Conservation (phyloP, 2,113 vertebrate genomes). For the Nipponia nippon region DNA sequence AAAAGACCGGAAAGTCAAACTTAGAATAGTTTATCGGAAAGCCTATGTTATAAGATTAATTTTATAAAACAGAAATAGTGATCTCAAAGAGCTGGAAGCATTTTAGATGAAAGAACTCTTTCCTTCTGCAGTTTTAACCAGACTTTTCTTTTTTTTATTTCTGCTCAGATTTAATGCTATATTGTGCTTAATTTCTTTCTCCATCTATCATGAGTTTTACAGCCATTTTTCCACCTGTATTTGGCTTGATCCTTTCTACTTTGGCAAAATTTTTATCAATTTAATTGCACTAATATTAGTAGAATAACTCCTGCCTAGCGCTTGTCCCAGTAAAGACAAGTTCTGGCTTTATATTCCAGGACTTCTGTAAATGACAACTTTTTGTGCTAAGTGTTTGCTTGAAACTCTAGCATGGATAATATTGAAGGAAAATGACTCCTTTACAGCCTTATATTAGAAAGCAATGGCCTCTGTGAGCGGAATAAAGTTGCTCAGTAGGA, state of each 20-base stretch:
- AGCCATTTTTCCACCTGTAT: not conserved
- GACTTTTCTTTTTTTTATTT: not conserved
- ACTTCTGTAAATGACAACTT: not conserved
- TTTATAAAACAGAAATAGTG: constrained; percentile 27
- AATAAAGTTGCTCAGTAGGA: constrained; percentile 3
- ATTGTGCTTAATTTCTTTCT: not conserved
- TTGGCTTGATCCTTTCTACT: not conserved
- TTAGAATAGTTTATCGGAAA: not conserved
- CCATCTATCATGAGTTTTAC: not conserved
- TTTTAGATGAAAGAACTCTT: not conserved
- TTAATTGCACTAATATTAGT: not conserved
- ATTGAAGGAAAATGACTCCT: not conserved
- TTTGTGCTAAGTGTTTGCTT: not conserved
- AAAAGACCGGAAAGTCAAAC: not conserved
- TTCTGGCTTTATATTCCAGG: not conserved
- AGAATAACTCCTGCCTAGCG: not conserved
- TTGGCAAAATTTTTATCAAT: not conserved
- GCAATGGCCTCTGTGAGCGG: not conserved
- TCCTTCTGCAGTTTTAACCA: not conserved
- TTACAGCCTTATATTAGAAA: not conserved
- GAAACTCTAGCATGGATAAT: not conserved
- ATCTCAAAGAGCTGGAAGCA: not conserved
- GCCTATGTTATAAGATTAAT: not conserved
- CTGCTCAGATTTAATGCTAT: not conserved
- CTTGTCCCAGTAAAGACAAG: not conserved